Conservation (phyloP, 92 coral and sea anemone genomes). For the Paramuricea clavata region DNA sequence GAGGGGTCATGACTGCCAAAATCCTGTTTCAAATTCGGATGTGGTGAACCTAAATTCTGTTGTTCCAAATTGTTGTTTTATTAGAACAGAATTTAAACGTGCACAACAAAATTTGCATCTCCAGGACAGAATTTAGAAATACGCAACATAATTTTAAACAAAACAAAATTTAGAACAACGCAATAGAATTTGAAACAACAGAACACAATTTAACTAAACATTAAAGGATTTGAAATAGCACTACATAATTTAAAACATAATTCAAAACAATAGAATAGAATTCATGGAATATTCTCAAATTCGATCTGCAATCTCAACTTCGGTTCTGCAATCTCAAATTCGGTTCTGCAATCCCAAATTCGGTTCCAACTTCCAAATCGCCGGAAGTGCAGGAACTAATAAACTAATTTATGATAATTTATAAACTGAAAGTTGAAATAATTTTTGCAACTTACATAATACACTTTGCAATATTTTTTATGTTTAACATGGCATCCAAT, state of each 20-base stretch:
- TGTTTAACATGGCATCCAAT: conserved; percentile 5
- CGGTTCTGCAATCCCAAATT: not conserved
- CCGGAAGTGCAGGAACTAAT: not conserved
- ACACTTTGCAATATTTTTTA: too few species aligned
- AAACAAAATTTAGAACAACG: conserved; percentile 13
- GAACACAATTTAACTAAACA: not conserved
- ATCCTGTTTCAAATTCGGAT: conserved; percentile 19
- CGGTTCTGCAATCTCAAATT: conserved; percentile 12
- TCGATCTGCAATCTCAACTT: not conserved
- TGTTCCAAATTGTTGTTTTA: not conserved
- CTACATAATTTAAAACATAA: not conserved
- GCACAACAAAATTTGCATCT: not conserved
- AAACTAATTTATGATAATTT: too few species aligned
- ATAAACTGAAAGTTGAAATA: too few species aligned
- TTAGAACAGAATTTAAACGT: not conserved
- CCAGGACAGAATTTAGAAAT: conserved; percentile 1
- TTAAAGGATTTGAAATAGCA: conserved; percentile 11
- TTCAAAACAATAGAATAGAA: conserved; percentile 14
- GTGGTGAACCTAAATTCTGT: conserved; percentile 15
- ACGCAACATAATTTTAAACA: too few species aligned
- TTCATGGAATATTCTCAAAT: not conserved
- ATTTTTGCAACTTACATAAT: too few species aligned
- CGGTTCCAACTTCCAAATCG: conserved; percentile 1
- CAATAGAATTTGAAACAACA: conserved; percentile 28
- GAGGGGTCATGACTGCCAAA: conserved; percentile 43